A percentile compares a stretch with the other conserved stretches of the same genome.
Evolutionary conservation across 2,113 vertebrate genomes (phyloP).

Genomic region (Phalacrocorax aristotelis): DNA sequence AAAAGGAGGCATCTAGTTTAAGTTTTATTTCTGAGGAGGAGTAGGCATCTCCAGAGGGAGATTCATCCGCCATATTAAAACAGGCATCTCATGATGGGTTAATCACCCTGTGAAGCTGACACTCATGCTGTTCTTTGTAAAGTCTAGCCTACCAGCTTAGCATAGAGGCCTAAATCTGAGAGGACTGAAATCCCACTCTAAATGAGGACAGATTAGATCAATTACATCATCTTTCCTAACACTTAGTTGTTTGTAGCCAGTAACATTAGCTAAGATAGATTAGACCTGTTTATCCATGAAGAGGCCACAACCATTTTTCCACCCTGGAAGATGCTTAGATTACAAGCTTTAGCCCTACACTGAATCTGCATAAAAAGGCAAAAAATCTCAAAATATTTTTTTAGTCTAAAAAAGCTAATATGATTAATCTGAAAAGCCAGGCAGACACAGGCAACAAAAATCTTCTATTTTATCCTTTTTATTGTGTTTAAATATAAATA

Average conservation of each 20-base stretch:
- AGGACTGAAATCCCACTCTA: not conserved
- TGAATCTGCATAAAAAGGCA: not conserved
- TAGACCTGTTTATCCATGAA: not conserved
- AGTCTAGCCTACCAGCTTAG: not conserved
- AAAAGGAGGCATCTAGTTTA: not conserved
- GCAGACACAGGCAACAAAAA: not conserved
- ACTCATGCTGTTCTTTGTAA: not conserved
- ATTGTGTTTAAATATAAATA: not conserved
- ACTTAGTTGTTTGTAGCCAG: not conserved
- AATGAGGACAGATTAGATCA: not conserved
- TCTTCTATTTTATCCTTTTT: not conserved
- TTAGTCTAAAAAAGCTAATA: not conserved
- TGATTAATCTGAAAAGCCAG: not conserved
- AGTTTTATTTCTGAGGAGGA: not conserved
- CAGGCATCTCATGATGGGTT: not conserved
- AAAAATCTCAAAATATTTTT: not conserved
- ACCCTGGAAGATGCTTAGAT: not conserved
- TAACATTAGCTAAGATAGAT: not conserved
- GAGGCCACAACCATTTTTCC: not conserved
- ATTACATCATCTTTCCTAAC: not conserved
- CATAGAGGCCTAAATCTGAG: not conserved
- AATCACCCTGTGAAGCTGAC: not conserved
- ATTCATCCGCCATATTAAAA: fast-evolving
- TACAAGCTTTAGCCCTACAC: not conserved
- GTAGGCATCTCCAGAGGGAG: not conserved